Base-by-base conservation (phyloP, 2,113 vertebrate genomes). In the Hystrix brachyura region DNA sequence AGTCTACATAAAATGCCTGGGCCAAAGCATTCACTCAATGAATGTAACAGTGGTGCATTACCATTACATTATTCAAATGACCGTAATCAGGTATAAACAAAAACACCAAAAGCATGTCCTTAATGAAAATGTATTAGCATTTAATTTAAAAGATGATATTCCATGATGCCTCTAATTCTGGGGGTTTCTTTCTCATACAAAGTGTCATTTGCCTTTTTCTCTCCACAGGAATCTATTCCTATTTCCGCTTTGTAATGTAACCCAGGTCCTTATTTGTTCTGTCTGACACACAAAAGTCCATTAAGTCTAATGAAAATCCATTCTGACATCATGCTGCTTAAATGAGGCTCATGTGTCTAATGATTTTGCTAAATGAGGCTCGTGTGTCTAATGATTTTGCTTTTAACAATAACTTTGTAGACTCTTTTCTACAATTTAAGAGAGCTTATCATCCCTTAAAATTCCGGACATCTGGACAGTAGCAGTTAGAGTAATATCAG, bases 251-350 rank as follows among this genome's bases (percentile, higher is more conserved):
- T 29, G 48, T 7, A 12, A 59, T 59, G 19, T 82, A 6, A 67
- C 34, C 13, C 69, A 79, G 86, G 27, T 78, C 90, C 18, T 57
- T 92, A 29, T 90, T 91, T 86, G 69, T 90, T 94, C 13, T 79
- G 8, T 84, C 67, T 79, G 69, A 38, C 17, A 80, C 34, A 65
- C 51, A 93, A 67, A 94, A 82, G 91, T 72, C 69, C 62, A 93
- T 89, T 91, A 94, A 85, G 29, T 88, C 43, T 92, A 95, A 96
- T 90, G 48, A 96, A 90, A 96, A 97, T 90, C 46, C 57, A 85
- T 72, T 92, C 78, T 94, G 65, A 86, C 43, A 60, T n/a, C 48
- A 95, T 79, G 12, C 60, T 95, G 55, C 17, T 91, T 96, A 96
- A 90, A 60, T 94, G 27, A 48, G 38, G 13, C 67, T 15, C 69